Evolutionary conservation across 2,888 invertebrate species (phyloP).

Genomic region (Euproctis similis): DNA sequence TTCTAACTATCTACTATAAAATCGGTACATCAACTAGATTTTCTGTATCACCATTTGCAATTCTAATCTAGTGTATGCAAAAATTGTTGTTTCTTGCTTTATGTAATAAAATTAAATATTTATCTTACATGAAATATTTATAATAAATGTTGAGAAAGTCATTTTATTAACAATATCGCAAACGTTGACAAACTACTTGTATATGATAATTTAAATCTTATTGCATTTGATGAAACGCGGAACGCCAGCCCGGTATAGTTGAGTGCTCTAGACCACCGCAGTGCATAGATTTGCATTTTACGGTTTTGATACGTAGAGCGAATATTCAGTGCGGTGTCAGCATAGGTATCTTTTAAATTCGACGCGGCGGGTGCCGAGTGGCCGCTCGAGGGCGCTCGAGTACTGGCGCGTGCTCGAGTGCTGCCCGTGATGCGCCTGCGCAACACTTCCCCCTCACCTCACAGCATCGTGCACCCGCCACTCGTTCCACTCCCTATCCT

Average conservation of each 20-base stretch:
- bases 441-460: conserved; percentile 29
- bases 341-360: conserved; percentile 73
- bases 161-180: conserved; percentile 44
- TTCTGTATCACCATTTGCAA: conserved; percentile 21
- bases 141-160: conserved; percentile 14
- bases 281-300: conserved; percentile 75
- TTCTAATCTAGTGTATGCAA: conserved; percentile 13
- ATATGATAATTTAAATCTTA: conserved; percentile 63
- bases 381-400: conserved; percentile 60
- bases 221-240: conserved; percentile 66
- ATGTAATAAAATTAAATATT: conserved; percentile 9
- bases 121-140: conserved; percentile 7
- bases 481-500: conserved; percentile 21
- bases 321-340: conserved; percentile 71
- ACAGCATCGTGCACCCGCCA: conserved; percentile 10
- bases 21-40: conserved; percentile 8
- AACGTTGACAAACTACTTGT: conserved; percentile 47
- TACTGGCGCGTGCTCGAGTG: conserved; percentile 71
- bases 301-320: conserved; percentile 71
- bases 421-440: conserved; percentile 56
- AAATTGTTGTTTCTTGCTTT: conserved; percentile 13
- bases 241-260: conserved; percentile 37
- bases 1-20: conserved; percentile 10
- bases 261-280: conserved; percentile 66
- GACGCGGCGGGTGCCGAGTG: conserved; percentile 65